Conservation (phyloP, 2,113 vertebrate genomes). For the Cebidichthys violaceus region DNA sequence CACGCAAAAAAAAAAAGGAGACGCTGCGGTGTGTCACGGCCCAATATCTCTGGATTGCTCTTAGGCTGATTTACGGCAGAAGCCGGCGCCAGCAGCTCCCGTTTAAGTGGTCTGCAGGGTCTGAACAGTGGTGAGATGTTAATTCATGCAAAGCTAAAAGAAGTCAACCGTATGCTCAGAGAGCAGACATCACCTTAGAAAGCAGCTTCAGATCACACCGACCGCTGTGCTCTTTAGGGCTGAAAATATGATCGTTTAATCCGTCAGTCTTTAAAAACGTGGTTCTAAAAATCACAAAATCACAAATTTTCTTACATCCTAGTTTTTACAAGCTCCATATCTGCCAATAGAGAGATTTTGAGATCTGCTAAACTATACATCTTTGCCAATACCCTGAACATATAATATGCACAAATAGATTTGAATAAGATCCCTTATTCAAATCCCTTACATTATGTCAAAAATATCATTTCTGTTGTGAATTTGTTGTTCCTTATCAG, state of each 20-base stretch:
- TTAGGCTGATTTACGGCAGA: conserved; percentile 30
- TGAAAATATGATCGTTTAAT: not conserved
- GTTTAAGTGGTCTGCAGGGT: conserved; percentile 36
- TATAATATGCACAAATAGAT: no score
- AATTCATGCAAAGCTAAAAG: conserved; percentile 24
- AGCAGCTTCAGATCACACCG: not conserved
- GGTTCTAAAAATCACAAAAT: not conserved
- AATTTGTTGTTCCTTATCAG: not conserved
- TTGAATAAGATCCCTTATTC: no score
- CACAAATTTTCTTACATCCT: not conserved
- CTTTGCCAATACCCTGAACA: not conserved
- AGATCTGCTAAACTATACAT: not conserved
- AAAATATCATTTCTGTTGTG: not conserved
- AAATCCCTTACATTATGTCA: not conserved
- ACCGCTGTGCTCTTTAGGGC: not conserved
- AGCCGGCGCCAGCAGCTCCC: conserved; percentile 27
- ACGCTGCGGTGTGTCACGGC: conserved; percentile 44
- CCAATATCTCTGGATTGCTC: conserved; percentile 46
- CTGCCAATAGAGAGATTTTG: not conserved
- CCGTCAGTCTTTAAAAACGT: not conserved
- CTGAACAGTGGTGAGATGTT: conserved; percentile 13
- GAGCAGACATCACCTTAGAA: not conserved
- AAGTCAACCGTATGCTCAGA: not conserved
- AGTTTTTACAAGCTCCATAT: no score
- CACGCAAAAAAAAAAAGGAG: conserved; percentile 25